Base-by-base conservation (phyloP, 2,888 invertebrate species). In the Trichogramma evanescens region DNA sequence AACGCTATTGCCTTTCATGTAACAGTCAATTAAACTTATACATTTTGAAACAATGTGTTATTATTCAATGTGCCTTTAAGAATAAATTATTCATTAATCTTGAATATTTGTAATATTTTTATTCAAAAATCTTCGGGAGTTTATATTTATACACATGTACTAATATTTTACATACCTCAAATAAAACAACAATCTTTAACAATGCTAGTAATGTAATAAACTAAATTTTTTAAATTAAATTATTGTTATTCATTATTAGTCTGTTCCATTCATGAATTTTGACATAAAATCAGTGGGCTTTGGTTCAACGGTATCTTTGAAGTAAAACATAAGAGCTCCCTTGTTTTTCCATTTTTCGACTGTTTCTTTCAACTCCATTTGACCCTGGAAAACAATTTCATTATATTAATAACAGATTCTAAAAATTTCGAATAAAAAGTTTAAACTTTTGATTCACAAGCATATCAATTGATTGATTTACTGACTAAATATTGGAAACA, bases 341-440 rank as follows among this genome's bases (percentile, higher is more conserved):
- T 89, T 89, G 72, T 94, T 93, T 77, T 95, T 95, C 94, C 95
- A 96, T 59, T 87, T 83, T 66, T 90, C 84, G 0, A 88, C 88
- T 1, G 88, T 82, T 81, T 97, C 96, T 73, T 91, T 88, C 38
- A 97, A 82, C 72, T 96, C 95, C 93, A 95, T 93, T 85, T 95
- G 95, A 54, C 95, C 95, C 93, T 94, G 74, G 64, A 82, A 79
- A 63, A 68, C 56, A 60, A 50, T 26, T 26, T 26, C 2, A 26
- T 26, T 26, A 26, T 2, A 26, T 10, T 4, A 50, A 43, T 13
- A 56, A 50, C 26, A 26, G 26, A 26, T 40, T 41, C 26, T 50
- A 13, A 26, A 6, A 41, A 42, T 50, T 50, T 41, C 1, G 1
- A 51, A 38, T 57, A 51, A 41, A n/a, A 39, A 51, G 2, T n/a